A percentile compares a stretch with the other conserved stretches of the same genome.
Evolutionary conservation across 2,797 vertebrate genomes (phyloP).

Genomic region (Lepilemur ruficaudatus): DNA sequence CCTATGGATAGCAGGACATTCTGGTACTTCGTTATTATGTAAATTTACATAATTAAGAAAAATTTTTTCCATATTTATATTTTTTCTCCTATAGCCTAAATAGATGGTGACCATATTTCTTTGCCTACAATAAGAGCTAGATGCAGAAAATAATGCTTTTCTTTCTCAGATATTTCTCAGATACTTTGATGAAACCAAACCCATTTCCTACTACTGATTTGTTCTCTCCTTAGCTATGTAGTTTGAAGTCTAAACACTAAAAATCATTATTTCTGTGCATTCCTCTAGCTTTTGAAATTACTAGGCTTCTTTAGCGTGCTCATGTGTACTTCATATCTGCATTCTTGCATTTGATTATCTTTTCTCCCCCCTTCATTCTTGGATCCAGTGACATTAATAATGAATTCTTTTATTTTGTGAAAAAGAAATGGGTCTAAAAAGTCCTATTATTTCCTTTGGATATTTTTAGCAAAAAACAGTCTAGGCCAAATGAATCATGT

Average conservation of each 20-base stretch:
- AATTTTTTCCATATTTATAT: neutral
- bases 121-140: neutral
- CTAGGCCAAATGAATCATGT: neutral
- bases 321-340: neutral
- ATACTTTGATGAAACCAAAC: neutral
- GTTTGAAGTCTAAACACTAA: neutral
- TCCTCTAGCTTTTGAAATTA: neutral
- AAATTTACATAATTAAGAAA: neutral
- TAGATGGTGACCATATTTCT: neutral
- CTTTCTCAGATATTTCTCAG: neutral
- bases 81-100: neutral
- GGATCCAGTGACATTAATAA: neutral
- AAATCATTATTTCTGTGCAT: neutral
- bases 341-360: neutral
- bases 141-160: neutral
- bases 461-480: conserved; percentile 7
- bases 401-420: neutral
- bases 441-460: neutral
- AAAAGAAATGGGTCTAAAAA: neutral
- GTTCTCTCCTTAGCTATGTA: neutral
- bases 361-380: neutral
- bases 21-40: neutral
- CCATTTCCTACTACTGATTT: neutral
- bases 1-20: neutral
- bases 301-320: neutral